phyloP scores from a whole-genome alignment of 1,140 invertebrate species.

The Nephotettix cincticeps region DNA sequence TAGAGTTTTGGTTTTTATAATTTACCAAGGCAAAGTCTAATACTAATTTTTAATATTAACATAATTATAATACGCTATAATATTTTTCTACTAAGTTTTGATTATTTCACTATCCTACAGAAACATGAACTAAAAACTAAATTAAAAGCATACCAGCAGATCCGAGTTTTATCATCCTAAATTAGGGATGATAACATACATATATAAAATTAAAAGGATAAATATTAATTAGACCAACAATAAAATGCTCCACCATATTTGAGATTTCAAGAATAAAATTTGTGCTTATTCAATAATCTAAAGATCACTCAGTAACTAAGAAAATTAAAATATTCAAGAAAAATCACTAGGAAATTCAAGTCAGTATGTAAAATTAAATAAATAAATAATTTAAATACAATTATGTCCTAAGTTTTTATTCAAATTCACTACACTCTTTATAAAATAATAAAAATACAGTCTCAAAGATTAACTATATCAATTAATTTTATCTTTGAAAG shows the following conservation, averaged over 20 bases:
- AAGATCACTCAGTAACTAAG: neutral
- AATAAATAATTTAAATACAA: slow-evolving; percentile 20
- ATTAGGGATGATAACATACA: neutral
- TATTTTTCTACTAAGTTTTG: neutral
- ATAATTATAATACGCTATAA: neutral
- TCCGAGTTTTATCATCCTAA: neutral
- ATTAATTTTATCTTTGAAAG: too few relatives aligned
- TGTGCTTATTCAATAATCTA: slow-evolving; percentile 3
- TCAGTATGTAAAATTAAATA: slow-evolving; percentile 7
- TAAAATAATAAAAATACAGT: neutral
- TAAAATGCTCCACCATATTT: slow-evolving; percentile 7
- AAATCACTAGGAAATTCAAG: neutral
- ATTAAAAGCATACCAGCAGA: neutral
- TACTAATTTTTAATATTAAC: neutral
- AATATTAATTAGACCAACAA: neutral
- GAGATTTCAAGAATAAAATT: neutral
- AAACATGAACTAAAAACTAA: neutral
- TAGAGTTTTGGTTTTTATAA: too few relatives aligned
- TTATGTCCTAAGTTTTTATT: neutral
- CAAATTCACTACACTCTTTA: slow-evolving; percentile 5
- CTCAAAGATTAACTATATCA: too few relatives aligned
- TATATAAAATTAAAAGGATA: neutral
- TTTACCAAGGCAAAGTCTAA: too few relatives aligned
- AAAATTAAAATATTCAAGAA: neutral
- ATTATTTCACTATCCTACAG: neutral